phyloP scores from a whole-genome alignment of 2,888 invertebrate species.

The Ariolimax columbianus region DNA sequence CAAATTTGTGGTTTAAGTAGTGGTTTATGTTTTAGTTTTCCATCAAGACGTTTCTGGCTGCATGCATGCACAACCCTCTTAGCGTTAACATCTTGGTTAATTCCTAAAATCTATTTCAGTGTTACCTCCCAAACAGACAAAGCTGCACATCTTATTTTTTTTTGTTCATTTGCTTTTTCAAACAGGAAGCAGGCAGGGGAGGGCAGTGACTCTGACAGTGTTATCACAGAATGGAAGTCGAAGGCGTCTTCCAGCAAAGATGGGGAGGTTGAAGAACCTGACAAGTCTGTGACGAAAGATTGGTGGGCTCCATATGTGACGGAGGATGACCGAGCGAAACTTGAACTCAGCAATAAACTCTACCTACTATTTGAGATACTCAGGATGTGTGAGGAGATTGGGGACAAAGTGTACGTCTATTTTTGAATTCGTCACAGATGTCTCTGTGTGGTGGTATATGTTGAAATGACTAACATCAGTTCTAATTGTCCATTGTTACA shows the following conservation, averaged over 20 bases:
- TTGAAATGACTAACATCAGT: too few species aligned
- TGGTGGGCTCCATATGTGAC: conserved; percentile 92
- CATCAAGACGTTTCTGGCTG: too few species aligned
- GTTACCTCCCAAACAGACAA: too few species aligned
- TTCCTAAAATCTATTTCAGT: too few species aligned
- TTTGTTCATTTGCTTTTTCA: background rate
- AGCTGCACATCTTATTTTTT: too few species aligned
- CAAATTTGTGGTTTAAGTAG: too few species aligned
- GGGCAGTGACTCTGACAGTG: conserved; percentile 52
- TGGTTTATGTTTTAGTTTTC: too few species aligned
- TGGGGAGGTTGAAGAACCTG: conserved; percentile 82
- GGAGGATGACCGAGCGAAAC: conserved; percentile 89
- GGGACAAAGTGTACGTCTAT: conserved; percentile 91
- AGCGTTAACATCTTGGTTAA: too few species aligned
- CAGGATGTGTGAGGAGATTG: conserved; percentile 93
- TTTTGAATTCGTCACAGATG: too few species aligned
- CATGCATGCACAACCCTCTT: too few species aligned
- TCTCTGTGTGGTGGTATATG: too few species aligned
- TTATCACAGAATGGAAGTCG: conserved; percentile 88
- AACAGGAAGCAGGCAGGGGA: conserved; percentile 41
- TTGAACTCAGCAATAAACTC: conserved; percentile 89
- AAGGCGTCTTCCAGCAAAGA: conserved; percentile 84
- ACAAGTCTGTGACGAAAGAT: conserved; percentile 77
- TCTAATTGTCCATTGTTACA: too few species aligned
- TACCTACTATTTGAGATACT: conserved; percentile 91